phyloP scores from a whole-genome alignment of 2,113 vertebrate genomes.

The Perognathus longimembris region DNA sequence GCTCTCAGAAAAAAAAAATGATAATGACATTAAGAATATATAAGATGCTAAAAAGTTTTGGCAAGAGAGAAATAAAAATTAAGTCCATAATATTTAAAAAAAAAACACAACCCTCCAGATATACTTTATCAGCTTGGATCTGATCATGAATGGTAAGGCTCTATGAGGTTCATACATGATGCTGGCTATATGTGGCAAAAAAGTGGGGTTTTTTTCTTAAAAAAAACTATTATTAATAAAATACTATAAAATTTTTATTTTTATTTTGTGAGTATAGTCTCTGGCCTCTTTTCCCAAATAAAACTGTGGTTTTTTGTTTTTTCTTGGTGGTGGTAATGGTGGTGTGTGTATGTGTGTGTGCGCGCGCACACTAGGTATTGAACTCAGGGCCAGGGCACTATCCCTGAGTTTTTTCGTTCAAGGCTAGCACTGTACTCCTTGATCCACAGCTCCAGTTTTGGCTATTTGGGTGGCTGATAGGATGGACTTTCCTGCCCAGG shows the following conservation, averaged over 20 bases:
- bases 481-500: too few species aligned
- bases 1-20: constrained; percentile 8
- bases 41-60: neutral
- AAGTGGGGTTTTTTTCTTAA: neutral
- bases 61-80: neutral
- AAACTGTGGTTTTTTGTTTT: neutral
- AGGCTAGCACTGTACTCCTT: too few species aligned
- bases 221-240: constrained; percentile 26
- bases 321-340: too few species aligned
- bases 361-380: too few species aligned
- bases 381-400: too few species aligned
- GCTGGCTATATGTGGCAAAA: neutral
- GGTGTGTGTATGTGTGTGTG: too few species aligned
- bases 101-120: neutral
- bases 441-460: too few species aligned
- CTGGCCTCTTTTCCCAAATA: neutral
- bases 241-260: constrained; percentile 34
- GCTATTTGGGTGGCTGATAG: too few species aligned
- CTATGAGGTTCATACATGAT: too few species aligned
- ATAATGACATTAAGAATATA: constrained; percentile 5
- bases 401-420: too few species aligned
- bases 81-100: neutral
- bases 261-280: neutral
- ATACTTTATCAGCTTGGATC: too few species aligned
- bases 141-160: neutral